Conservation (phyloP, 2,113 vertebrate genomes). For the Gallinago paraguaiae region DNA sequence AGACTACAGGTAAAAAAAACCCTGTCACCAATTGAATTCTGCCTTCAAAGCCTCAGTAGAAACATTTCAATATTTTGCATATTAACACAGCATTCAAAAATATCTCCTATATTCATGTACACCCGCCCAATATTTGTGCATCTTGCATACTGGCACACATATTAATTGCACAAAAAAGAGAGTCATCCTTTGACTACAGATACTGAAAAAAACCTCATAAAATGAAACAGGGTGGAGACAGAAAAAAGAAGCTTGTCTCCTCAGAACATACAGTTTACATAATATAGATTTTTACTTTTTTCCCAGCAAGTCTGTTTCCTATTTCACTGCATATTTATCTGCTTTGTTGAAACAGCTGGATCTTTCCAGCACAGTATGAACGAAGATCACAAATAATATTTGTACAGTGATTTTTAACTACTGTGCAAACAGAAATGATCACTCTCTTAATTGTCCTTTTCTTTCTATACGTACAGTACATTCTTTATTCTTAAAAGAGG, state of each 20-base stretch:
- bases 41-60: background rate
- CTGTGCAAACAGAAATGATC: slow-evolving; percentile 48
- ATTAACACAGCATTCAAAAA: background rate
- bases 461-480: background rate
- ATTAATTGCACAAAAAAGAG: background rate
- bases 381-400: slow-evolving; percentile 56
- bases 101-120: background rate
- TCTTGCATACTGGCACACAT: background rate
- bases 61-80: background rate
- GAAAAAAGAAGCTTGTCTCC: background rate
- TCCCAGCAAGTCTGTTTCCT: slow-evolving; percentile 26
- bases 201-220: background rate
- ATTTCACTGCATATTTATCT: slow-evolving; percentile 11
- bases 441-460: slow-evolving; percentile 29
- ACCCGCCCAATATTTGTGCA: background rate
- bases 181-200: background rate
- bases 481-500: slow-evolving; percentile 34
- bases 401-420: slow-evolving; percentile 57
- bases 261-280: background rate
- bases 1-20: background rate
- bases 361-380: background rate
- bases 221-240: background rate
- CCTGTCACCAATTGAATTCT: background rate
- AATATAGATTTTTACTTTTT: slow-evolving; percentile 3
- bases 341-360: slow-evolving; percentile 63